Evolutionary conservation across 2,888 invertebrate genomes (phyloP).

Genomic region (Ophioninae sp.): DNA sequence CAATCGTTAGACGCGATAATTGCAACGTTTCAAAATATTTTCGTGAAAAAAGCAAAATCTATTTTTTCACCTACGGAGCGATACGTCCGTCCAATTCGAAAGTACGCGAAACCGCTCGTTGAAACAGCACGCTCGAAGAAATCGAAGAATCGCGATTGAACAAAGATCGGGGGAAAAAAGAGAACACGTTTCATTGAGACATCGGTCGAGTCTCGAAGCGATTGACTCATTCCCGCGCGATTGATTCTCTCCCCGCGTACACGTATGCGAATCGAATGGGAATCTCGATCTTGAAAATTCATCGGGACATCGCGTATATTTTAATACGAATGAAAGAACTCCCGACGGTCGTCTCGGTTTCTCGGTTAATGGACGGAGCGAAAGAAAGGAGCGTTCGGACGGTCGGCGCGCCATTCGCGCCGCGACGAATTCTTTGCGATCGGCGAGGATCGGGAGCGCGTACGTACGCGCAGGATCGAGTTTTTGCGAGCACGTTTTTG

Average conservation of each 20-base stretch:
- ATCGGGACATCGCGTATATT: slow-evolving; percentile 54
- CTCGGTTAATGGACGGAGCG: slow-evolving; percentile 48
- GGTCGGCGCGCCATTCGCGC: slow-evolving; percentile 36
- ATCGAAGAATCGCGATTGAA: not conserved
- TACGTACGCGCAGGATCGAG: not conserved
- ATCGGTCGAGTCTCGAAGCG: slow-evolving; percentile 29
- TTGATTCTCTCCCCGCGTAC: slow-evolving; percentile 21
- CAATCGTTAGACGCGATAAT: not conserved
- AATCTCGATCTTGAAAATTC: slow-evolving; percentile 17
- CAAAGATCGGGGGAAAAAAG: not conserved
- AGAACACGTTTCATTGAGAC: slow-evolving; percentile 47
- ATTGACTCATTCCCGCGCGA: slow-evolving; percentile 46
- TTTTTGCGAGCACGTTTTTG: slow-evolving; percentile 17
- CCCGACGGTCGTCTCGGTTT: not conserved
- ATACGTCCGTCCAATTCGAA: not conserved
- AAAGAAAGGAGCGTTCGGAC: slow-evolving; percentile 31
- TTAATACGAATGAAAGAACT: slow-evolving; percentile 57
- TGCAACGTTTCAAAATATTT: not conserved
- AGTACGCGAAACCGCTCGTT: not conserved
- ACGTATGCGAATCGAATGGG: slow-evolving; percentile 17
- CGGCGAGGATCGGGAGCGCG: slow-evolving; percentile 2
- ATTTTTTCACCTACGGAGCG: not conserved
- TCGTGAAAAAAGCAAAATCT: not conserved
- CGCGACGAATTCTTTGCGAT: slow-evolving; percentile 42
- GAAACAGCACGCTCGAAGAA: not conserved